phyloP scores from a whole-genome alignment of 2,888 invertebrate genomes.

The Tridacna gigas region DNA sequence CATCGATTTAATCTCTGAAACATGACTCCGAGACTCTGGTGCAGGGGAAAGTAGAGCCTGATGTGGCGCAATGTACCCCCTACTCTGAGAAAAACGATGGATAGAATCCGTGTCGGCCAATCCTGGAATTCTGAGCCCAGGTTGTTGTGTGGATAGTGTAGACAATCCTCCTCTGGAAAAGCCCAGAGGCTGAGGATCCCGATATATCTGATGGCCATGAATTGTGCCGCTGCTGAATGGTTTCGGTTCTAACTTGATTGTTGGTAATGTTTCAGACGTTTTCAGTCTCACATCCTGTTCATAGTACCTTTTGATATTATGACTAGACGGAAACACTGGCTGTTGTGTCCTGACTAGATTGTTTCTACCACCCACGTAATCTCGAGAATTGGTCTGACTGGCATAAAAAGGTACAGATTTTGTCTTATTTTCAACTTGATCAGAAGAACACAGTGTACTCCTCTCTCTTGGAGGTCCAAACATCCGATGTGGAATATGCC shows the following conservation, averaged over 20 bases:
- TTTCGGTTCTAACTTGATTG: background rate
- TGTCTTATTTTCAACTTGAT: background rate
- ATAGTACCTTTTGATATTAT: background rate
- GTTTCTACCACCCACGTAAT: background rate
- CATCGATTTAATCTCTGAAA: constrained; percentile 13
- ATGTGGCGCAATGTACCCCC: background rate
- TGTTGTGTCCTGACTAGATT: background rate
- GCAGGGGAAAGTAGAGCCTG: background rate
- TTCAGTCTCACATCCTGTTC: background rate
- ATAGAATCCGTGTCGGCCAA: background rate
- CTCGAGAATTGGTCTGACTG: background rate
- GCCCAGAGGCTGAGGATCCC: constrained; percentile 1
- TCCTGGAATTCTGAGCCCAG: background rate
- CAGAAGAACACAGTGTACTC: background rate
- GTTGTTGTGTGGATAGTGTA: background rate
- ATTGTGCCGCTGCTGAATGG: background rate
- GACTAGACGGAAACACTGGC: background rate
- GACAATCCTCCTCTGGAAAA: background rate
- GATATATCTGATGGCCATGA: constrained; percentile 1
- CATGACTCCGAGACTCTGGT: background rate
- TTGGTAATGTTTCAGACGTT: background rate
- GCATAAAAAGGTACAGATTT: background rate
- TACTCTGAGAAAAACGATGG: background rate
- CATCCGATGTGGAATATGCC: background rate
- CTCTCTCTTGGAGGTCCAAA: background rate